Base-by-base conservation (phyloP, 2,888 invertebrate species). In the Erebia epiphron region DNA sequence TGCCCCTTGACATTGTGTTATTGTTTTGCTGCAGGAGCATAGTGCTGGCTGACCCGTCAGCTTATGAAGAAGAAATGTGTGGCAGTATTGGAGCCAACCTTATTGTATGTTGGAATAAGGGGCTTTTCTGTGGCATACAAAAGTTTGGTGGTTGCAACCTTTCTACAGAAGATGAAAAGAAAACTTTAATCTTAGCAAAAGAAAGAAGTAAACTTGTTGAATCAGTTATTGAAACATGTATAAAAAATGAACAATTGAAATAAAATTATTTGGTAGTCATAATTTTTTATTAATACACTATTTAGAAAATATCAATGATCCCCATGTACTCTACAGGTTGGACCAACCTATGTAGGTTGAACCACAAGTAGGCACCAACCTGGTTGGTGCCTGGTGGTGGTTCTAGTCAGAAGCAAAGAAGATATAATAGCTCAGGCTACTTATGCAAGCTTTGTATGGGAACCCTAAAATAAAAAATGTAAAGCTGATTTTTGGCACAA, bases 61-160 rank as follows among this genome's bases (percentile, higher is more conserved):
- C 94, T n/a, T 97, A 97, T 86, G 98, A 98, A 90, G 98, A 98
- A 91, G 94, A 94, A 77, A 94, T 97, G 77, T 95, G 96, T 79
- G 94, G 95, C 68, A 95, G 96, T n/a, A 79, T 84, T 61, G 92
- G 92, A 56, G 87, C 94, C n/a, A 94, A 94, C 76, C 83, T 96
- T 67, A 96, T 96, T 69, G 89, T 97, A 58, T 96, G 96, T 61
- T 94, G 95, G 75, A 95, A 95, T 76, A 94, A 95, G 73, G 92
- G 92, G n/a, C 89, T 94, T 62, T 83, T 96, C 14, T 96, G 95
- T 86, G 95, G 94, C 67, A 90, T 96, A 41, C 95, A 96, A 79
- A 97, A 97, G 87, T 96, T 97, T 82, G 97, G 97, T 84, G 96
- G 96, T 13, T 94, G 93, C 75, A 94, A 95, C 65, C 86, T 97